A percentile compares a stretch with the other conserved stretches of the same genome.
phyloP scores from a whole-genome alignment of 92 coral and sea anemone species.

The Scolanthus callimorphus region DNA sequence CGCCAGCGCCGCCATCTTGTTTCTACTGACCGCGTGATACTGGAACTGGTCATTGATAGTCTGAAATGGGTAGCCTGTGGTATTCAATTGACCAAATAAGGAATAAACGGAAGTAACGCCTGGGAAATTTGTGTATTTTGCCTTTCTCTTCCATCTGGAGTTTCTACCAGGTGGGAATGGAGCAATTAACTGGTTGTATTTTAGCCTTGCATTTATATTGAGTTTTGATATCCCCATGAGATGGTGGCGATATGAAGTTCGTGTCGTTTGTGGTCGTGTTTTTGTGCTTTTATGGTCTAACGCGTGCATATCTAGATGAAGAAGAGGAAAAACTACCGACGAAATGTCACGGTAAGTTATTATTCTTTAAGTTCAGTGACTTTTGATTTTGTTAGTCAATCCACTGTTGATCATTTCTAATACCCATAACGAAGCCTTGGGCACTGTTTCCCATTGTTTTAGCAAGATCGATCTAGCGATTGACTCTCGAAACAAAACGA shows the following conservation, averaged over 20 bases:
- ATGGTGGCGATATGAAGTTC: conserved; percentile 17
- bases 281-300: conserved; percentile 10
- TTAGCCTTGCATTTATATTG: not conserved
- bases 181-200: conserved; percentile 8
- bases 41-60: no score
- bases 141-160: conserved; percentile 8
- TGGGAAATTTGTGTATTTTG: not conserved
- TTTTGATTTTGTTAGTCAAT: no score
- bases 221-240: not conserved
- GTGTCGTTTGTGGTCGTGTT: conserved; percentile 20
- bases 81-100: no score
- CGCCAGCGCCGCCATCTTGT: not conserved
- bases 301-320: conserved; percentile 34
- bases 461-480: no score
- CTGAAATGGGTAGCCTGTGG: no score
- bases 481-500: no score
- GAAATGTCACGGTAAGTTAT: conserved; percentile 80
- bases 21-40: not conserved
- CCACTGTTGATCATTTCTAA: no score
- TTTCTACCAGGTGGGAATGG: conserved; percentile 8
- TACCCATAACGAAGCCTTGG: no score
- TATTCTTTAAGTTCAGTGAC: no score
- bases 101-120: conserved; percentile 13
- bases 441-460: no score
- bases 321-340: conserved; percentile 80